phyloP scores from a whole-genome alignment of 2,797 vertebrate genomes.

The Amblyraja radiata region DNA sequence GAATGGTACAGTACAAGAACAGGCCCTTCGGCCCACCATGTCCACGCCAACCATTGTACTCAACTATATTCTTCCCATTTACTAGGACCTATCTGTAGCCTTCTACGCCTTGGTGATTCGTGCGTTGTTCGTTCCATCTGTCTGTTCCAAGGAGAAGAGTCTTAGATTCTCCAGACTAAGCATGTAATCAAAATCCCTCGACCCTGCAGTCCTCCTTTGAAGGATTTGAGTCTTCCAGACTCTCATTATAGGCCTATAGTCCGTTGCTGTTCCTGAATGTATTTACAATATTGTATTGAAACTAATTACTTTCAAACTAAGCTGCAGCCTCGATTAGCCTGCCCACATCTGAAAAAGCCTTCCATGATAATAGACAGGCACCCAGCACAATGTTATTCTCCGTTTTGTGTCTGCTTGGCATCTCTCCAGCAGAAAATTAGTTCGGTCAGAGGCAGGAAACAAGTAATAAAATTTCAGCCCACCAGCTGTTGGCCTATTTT shows the following conservation, averaged over 20 bases:
- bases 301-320: not conserved
- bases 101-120: too few species aligned
- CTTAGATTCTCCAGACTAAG: too few species aligned
- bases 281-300: not conserved
- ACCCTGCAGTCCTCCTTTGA: too few species aligned
- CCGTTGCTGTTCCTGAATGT: not conserved
- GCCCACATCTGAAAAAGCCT: not conserved
- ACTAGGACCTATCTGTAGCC: too few species aligned
- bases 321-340: not conserved
- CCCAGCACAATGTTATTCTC: not conserved
- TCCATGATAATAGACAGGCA: not conserved
- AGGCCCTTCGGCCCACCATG: too few species aligned
- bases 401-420: not conserved
- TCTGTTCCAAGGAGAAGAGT: too few species aligned
- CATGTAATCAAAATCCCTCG: too few species aligned
- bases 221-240: too few species aligned
- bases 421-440: conserved; percentile 2
- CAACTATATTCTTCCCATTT: too few species aligned
- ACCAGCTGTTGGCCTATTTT: not conserved
- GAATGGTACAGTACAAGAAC: too few species aligned
- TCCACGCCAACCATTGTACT: too few species aligned
- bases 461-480: not conserved
- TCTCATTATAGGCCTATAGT: not conserved
- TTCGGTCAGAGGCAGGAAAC: not conserved
- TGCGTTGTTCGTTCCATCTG: too few species aligned